Percentiles rank a stretch among this genome's conserved stretches.
phyloP scores from a whole-genome alignment of 2,888 invertebrate genomes.

The Ophion ellenae region DNA sequence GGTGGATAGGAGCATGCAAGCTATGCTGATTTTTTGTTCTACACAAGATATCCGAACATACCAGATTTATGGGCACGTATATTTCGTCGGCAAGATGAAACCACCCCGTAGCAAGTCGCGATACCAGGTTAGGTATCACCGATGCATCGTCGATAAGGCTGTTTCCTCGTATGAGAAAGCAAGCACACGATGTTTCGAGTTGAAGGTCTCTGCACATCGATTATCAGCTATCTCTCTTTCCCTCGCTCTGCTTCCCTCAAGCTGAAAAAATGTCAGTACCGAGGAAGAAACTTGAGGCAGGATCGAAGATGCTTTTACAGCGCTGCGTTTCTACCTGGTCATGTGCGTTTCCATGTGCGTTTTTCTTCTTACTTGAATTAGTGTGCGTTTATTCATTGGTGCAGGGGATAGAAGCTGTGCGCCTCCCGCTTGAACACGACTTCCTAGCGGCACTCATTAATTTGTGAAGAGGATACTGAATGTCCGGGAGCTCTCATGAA shows the following conservation, averaged over 20 bases:
- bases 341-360: neutral
- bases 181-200: slow-evolving; percentile 53
- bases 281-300: slow-evolving; percentile 61
- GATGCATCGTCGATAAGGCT: slow-evolving; percentile 57
- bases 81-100: slow-evolving; percentile 52
- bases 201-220: slow-evolving; percentile 59
- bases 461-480: slow-evolving; percentile 69
- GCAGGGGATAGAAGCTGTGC: slow-evolving; percentile 24
- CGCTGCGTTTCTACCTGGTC: slow-evolving; percentile 4
- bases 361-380: neutral
- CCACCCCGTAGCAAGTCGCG: slow-evolving; percentile 8
- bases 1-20: neutral
- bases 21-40: slow-evolving; percentile 14
- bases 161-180: slow-evolving; percentile 43
- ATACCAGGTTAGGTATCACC: slow-evolving; percentile 39
- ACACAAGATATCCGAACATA: neutral
- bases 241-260: slow-evolving; percentile 23
- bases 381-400: slow-evolving; percentile 23
- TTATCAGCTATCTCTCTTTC: slow-evolving; percentile 50
- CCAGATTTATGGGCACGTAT: slow-evolving; percentile 26
- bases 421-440: slow-evolving; percentile 21
- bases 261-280: neutral
- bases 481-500: slow-evolving; percentile 54
- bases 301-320: slow-evolving; percentile 64
- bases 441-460: slow-evolving; percentile 66